Conservation (phyloP, 2,888 invertebrate genomes). For the Cactoblastis cactorum region DNA sequence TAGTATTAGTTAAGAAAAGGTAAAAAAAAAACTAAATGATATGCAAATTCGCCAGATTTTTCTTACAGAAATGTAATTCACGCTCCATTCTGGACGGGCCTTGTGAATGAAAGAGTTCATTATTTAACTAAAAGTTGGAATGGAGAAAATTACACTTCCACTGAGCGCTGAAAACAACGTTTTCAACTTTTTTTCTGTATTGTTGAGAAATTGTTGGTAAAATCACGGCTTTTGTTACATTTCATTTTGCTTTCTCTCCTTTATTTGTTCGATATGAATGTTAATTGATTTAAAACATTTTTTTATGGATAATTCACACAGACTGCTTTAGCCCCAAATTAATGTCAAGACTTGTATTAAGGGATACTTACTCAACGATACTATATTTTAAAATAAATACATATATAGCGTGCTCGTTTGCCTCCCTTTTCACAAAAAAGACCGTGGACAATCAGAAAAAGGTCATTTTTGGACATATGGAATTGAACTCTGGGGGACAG, state of each 20-base stretch:
- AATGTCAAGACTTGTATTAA: too few relatives aligned
- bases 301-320: not conserved
- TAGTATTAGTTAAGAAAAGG: too few relatives aligned
- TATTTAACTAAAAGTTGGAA: slow-evolving; percentile 12
- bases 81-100: slow-evolving; percentile 7
- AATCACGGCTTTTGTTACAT: not conserved
- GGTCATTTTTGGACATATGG: too few relatives aligned
- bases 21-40: not conserved
- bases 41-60: not conserved
- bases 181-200: slow-evolving; percentile 7
- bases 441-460: too few relatives aligned
- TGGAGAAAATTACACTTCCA: slow-evolving; percentile 6
- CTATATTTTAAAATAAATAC: too few relatives aligned
- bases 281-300: not conserved
- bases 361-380: too few relatives aligned
- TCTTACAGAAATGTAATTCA: not conserved
- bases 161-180: slow-evolving; percentile 2
- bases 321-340: too few relatives aligned
- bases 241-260: not conserved
- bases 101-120: slow-evolving; percentile 11
- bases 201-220: slow-evolving; percentile 4
- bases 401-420: too few relatives aligned
- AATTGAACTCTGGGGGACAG: too few relatives aligned
- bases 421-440: too few relatives aligned
- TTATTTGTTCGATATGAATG: not conserved